Percentiles rank a stretch among this genome's conserved stretches.
Conservation (phyloP, 2,113 vertebrate genomes). For the Phalacrocorax carbo region DNA sequence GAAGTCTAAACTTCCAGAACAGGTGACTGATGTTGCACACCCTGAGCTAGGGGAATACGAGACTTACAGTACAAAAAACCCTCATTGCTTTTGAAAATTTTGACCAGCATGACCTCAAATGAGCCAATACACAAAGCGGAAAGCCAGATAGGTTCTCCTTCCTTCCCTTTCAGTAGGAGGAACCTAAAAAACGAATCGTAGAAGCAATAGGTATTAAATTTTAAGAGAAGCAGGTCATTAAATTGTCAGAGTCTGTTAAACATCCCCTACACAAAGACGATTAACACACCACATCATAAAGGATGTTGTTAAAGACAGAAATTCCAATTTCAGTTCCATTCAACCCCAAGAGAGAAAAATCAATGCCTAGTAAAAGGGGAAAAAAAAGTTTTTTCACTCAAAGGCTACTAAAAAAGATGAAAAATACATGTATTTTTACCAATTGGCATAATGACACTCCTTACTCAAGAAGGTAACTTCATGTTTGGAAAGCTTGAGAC, state of each 20-base stretch:
- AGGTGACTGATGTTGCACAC: not conserved
- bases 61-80: not conserved
- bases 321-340: not conserved
- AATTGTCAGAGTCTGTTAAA: not conserved
- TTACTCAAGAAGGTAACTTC: not conserved
- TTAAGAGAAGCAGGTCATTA: not conserved
- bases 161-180: not conserved
- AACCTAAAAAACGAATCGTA: not conserved
- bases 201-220: not conserved
- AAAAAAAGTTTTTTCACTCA: not conserved
- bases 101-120: not conserved
- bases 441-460: not conserved
- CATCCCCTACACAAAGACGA: not conserved
- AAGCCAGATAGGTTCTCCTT: not conserved
- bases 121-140: not conserved
- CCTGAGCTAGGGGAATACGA: fast-evolving
- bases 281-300: not conserved
- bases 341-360: not conserved
- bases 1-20: not conserved
- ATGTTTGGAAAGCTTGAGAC: not conserved
- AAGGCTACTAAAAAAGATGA: not conserved
- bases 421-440: not conserved
- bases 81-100: not conserved
- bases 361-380: not conserved
- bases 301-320: not conserved